Conservation (phyloP, 2,113 vertebrate genomes). For the Corvus hawaiiensis region DNA sequence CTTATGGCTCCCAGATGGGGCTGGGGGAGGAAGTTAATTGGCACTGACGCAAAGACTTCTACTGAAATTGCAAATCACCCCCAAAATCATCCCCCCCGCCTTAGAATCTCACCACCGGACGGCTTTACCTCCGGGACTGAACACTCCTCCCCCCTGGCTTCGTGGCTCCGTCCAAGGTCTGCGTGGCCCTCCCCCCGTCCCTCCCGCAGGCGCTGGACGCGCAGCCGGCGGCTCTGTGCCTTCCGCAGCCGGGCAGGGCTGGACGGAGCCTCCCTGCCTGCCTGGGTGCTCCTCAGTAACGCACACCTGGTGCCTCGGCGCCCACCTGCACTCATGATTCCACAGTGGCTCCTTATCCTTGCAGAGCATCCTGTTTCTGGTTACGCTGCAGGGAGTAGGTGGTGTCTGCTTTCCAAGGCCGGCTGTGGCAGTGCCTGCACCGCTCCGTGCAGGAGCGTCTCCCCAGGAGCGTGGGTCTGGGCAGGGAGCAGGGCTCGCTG, state of each 20-base stretch:
- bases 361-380: neutral
- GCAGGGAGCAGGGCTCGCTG: neutral
- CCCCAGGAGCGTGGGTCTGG: rapidly evolving
- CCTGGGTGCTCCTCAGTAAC: rapidly evolving
- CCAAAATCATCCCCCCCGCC: rapidly evolving
- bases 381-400: rapidly evolving
- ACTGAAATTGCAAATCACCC: neutral
- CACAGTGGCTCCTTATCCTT: neutral
- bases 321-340: rapidly evolving
- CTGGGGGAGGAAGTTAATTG: neutral
- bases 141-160: neutral
- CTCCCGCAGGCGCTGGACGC: neutral
- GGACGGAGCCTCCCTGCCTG: neutral
- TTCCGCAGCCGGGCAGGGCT: neutral
- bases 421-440: rapidly evolving
- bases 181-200: rapidly evolving
- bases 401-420: neutral
- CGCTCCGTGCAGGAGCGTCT: neutral
- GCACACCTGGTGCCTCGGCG: neutral
- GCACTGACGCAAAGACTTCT: neutral
- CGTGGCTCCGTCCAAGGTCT: neutral
- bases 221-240: neutral
- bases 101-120: neutral
- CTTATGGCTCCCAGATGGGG: neutral
- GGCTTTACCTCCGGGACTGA: neutral